Conservation (phyloP, 2,888 invertebrate genomes). For the Eupithecia insigniata region DNA sequence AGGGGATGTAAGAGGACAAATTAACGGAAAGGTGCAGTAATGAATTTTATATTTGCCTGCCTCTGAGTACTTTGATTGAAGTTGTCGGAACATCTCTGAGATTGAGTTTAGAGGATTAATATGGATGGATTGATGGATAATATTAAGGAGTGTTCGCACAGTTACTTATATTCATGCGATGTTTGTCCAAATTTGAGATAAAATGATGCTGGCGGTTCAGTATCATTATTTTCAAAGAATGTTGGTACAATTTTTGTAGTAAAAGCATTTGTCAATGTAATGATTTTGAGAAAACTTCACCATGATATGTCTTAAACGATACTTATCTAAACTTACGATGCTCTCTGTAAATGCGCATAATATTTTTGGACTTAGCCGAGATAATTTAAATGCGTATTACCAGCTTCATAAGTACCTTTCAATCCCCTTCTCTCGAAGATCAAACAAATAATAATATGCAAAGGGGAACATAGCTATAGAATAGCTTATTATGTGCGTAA, state of each 20-base stretch:
- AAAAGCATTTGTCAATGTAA: background rate
- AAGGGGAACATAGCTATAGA: slow-evolving; percentile 67
- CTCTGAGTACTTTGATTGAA: slow-evolving; percentile 46
- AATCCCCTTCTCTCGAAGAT: slow-evolving; percentile 65
- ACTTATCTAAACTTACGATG: background rate
- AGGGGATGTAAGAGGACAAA: slow-evolving; percentile 54
- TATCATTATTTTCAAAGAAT: background rate
- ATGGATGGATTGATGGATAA: slow-evolving; percentile 15
- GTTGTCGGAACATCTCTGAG: slow-evolving; percentile 26
- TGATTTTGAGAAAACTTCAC: background rate
- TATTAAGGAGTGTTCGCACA: background rate
- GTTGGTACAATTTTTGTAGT: background rate
- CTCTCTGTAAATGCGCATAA: background rate
- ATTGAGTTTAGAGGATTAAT: slow-evolving; percentile 29
- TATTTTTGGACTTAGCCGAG: slow-evolving; percentile 9
- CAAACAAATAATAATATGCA: slow-evolving; percentile 74
- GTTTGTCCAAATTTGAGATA: background rate
- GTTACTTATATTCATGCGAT: background rate
- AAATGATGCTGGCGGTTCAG: no score
- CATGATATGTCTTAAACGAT: background rate
- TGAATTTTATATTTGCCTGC: slow-evolving; percentile 66
- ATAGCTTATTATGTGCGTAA: slow-evolving; percentile 73
- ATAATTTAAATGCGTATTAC: slow-evolving; percentile 33
- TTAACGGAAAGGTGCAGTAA: slow-evolving; percentile 67
- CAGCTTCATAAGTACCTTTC: slow-evolving; percentile 36